A percentile compares a stretch with the other conserved stretches of the same genome.
Evolutionary conservation across 2,113 vertebrate species (phyloP).

Genomic region (Maccullochella peelii): DNA sequence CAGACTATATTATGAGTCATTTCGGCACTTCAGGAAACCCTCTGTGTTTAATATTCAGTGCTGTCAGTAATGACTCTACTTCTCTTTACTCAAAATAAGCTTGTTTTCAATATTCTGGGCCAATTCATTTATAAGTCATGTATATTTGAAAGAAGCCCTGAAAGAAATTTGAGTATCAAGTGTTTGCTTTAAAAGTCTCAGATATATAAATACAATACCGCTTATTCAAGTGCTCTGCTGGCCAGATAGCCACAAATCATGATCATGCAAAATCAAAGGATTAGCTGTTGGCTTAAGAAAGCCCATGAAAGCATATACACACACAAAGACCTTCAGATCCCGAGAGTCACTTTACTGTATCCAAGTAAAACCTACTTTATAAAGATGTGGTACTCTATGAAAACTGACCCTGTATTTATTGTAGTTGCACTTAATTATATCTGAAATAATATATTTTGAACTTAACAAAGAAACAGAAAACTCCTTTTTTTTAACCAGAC

Average conservation of each 20-base stretch:
- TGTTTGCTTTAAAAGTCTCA: conserved; percentile 52
- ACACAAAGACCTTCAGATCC: conserved; percentile 55
- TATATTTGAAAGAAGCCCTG: conserved; percentile 47
- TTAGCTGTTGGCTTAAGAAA: conserved; percentile 58
- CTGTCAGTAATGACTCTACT: conserved; percentile 60
- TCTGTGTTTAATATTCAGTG: conserved; percentile 55
- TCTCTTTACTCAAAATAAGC: conserved; percentile 49
- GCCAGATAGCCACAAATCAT: conserved; percentile 58
- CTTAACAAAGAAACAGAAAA: conserved; percentile 38
- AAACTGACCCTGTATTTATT: conserved; percentile 56
- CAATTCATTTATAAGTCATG: conserved; percentile 43
- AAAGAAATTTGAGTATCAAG: conserved; percentile 57
- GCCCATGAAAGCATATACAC: conserved; percentile 50
- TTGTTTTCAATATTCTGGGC: conserved; percentile 46
- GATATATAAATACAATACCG: conserved; percentile 60
- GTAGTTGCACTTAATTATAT: conserved; percentile 53
- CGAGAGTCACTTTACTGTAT: conserved; percentile 50
- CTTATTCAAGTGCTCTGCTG: conserved; percentile 50
- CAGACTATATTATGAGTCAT: conserved; percentile 47
- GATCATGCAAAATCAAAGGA: conserved; percentile 68
- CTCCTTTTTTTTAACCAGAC: too few species aligned
- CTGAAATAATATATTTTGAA: conserved; percentile 57
- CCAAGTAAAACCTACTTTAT: conserved; percentile 64
- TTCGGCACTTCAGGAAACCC: conserved; percentile 74
- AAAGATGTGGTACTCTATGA: conserved; percentile 57